phyloP scores from a whole-genome alignment of 2,888 invertebrate genomes.

The Agapetus fuscipes region DNA sequence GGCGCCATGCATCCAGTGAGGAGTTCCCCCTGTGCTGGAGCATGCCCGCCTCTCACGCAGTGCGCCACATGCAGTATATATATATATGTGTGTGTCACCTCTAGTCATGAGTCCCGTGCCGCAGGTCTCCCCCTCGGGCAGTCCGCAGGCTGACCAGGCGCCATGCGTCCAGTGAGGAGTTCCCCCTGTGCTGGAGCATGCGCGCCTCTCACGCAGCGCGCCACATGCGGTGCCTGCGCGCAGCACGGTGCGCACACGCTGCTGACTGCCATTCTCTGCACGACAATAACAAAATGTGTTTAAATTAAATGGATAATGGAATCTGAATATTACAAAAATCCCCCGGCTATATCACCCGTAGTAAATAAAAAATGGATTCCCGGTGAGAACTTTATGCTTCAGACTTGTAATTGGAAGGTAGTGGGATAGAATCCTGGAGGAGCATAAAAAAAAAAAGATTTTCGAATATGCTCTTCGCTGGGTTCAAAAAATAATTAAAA shows the following conservation, averaged over 20 bases:
- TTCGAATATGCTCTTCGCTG: too few species aligned
- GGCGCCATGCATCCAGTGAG: slow-evolving; percentile 41
- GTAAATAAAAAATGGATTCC: too few species aligned
- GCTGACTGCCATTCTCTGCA: slow-evolving; percentile 39
- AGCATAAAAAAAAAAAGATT: too few species aligned
- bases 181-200: slow-evolving; percentile 35
- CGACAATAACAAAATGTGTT: neutral
- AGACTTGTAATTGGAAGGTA: too few species aligned
- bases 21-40: slow-evolving; percentile 31
- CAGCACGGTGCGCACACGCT: slow-evolving; percentile 41
- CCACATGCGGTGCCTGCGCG: slow-evolving; percentile 40
- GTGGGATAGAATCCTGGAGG: too few species aligned
- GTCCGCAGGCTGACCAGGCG: slow-evolving; percentile 44
- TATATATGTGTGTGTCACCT: too few species aligned
- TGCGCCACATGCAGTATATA: slow-evolving; percentile 40
- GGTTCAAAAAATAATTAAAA: too few species aligned
- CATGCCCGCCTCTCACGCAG: slow-evolving; percentile 44
- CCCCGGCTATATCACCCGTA: too few species aligned
- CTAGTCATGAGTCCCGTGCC: slow-evolving; percentile 42
- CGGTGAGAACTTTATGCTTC: too few species aligned
- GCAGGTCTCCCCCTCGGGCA: slow-evolving; percentile 39
- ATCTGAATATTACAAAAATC: too few species aligned
- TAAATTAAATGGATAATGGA: neutral
- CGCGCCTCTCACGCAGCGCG: slow-evolving; percentile 40
- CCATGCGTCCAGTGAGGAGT: slow-evolving; percentile 40